phyloP scores from a whole-genome alignment of 2,797 vertebrate genomes.

The Nyctalus aviator region DNA sequence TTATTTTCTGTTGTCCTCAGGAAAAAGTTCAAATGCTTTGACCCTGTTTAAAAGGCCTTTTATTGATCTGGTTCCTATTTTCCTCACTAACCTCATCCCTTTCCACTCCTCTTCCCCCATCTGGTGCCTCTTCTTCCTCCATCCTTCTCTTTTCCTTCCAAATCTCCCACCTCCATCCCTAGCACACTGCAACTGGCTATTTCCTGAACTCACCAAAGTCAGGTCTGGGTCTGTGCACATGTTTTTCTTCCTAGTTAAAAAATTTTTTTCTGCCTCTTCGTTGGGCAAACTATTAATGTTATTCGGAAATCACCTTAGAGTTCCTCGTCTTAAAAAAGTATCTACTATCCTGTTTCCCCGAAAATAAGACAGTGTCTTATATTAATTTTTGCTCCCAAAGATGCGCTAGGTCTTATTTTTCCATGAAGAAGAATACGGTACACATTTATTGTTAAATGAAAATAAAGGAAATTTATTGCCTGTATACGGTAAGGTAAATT shows the following conservation, averaged over 20 bases:
- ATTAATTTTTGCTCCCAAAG: too few species aligned
- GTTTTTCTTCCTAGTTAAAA: conserved; percentile 19
- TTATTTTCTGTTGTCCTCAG: background rate
- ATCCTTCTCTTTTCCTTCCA: background rate
- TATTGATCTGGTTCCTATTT: background rate
- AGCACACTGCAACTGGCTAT: background rate
- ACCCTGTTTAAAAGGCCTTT: background rate
- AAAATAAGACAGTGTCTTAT: too few species aligned
- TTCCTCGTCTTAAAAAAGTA: background rate
- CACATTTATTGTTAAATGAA: too few species aligned
- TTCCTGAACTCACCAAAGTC: conserved; percentile 11
- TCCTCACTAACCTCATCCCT: background rate
- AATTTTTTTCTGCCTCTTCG: background rate
- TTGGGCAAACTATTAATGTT: background rate
- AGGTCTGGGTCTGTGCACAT: background rate
- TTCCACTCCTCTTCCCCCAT: background rate
- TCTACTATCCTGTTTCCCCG: background rate
- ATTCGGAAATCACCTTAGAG: conserved; percentile 19
- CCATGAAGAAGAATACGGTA: too few species aligned
- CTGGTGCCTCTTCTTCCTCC: background rate
- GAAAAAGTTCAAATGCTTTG: conserved; percentile 13
- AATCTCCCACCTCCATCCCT: too few species aligned
- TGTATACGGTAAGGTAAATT: too few species aligned
- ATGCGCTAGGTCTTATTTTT: too few species aligned
- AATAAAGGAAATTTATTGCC: too few species aligned